phyloP scores from a whole-genome alignment of 53 echinoderm and acorn worm species.

The Mesocentrotus franciscanus region DNA sequence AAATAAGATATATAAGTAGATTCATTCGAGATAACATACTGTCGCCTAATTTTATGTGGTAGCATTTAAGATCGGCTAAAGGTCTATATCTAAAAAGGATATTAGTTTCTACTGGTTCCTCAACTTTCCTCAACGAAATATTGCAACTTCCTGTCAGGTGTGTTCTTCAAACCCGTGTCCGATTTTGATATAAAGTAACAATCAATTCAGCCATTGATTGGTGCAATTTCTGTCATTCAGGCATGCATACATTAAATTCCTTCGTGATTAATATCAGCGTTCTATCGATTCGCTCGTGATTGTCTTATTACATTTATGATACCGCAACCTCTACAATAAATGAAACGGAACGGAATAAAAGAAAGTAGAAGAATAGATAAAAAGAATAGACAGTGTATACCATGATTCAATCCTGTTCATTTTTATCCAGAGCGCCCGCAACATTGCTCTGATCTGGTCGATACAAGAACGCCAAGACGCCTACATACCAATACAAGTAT shows the following conservation, averaged over 20 bases:
- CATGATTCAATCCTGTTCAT: not conserved
- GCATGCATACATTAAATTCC: not conserved
- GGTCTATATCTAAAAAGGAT: not conserved
- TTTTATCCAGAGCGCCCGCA: not conserved
- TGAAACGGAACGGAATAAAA: not conserved
- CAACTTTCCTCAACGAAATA: not conserved
- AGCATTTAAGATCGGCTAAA: not conserved
- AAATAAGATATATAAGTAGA: constrained; percentile 11
- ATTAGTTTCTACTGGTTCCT: not conserved
- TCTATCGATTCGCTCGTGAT: not conserved
- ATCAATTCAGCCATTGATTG: not conserved
- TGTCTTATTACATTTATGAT: constrained; percentile 9
- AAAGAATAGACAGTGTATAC: constrained; percentile 21
- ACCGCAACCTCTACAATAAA: not conserved
- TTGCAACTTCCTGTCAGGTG: not conserved
- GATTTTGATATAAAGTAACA: not conserved
- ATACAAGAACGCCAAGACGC: not conserved
- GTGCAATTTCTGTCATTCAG: not conserved
- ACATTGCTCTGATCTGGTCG: not conserved
- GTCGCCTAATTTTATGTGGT: constrained; percentile 25
- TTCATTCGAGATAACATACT: constrained; percentile 26
- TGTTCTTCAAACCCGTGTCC: not conserved
- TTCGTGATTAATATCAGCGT: constrained; percentile 33
- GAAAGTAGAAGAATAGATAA: not conserved
- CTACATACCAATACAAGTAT: not conserved